phyloP scores from a whole-genome alignment of 2,797 vertebrate species.

The Eutrigla gurnardus region DNA sequence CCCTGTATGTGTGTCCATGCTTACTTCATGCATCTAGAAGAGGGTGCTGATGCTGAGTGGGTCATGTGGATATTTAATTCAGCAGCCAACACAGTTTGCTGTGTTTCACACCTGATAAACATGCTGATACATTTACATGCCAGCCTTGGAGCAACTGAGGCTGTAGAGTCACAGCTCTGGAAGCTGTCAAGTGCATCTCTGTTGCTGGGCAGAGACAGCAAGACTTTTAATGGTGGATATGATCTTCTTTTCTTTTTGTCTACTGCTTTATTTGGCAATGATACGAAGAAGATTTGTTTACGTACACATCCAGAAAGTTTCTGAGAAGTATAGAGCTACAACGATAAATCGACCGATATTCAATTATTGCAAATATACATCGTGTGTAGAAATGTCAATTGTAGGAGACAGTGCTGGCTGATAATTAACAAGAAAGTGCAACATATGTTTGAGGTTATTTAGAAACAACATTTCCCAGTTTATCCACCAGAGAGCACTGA shows the following conservation, averaged over 20 bases:
- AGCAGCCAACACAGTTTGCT: not conserved
- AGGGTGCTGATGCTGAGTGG: not conserved
- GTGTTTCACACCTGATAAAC: not conserved
- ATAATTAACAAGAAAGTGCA: not conserved
- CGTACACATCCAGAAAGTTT: not conserved
- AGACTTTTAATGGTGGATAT: not conserved
- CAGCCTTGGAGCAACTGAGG: not conserved
- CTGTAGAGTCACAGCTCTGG: not conserved
- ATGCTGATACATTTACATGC: not conserved
- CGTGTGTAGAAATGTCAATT: not conserved
- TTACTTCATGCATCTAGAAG: not conserved
- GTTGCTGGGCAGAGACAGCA: conserved; percentile 12
- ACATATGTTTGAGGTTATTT: not conserved
- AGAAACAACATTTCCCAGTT: not conserved
- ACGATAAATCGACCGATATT: rapidly evolving
- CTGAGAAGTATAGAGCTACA: not conserved
- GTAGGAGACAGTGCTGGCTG: not conserved
- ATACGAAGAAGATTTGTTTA: not conserved
- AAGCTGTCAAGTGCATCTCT: not conserved
- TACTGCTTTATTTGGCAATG: not conserved
- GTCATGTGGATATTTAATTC: conserved; percentile 4
- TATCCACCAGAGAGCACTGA: conserved; percentile 6
- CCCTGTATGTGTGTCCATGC: not conserved
- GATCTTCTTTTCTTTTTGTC: not conserved
- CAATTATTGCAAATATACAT: not conserved